Conservation (phyloP, 2,113 vertebrate genomes). For the Thryonomys swinderianus region DNA sequence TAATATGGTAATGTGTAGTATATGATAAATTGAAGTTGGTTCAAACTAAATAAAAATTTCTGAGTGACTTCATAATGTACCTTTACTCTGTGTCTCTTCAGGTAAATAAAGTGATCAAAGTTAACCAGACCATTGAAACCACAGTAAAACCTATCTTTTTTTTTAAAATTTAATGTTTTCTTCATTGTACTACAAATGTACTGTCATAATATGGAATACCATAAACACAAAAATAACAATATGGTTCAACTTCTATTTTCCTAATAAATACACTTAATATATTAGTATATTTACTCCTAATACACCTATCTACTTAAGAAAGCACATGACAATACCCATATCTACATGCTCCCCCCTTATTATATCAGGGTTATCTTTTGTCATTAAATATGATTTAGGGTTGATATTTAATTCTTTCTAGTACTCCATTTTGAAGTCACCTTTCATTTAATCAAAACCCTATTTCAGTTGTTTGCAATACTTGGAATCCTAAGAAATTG, state of each 20-base stretch:
- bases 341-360: neutral
- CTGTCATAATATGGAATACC: neutral
- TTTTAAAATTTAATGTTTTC: neutral
- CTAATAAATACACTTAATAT: neutral
- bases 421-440: neutral
- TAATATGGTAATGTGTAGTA: neutral
- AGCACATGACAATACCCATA: neutral
- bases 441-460: neutral
- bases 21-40: neutral
- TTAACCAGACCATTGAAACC: neutral
- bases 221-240: neutral
- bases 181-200: neutral
- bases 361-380: neutral
- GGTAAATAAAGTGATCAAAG: neutral
- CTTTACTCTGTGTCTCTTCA: neutral
- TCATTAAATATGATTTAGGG: neutral
- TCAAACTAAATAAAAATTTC: neutral
- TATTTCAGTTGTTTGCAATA: neutral
- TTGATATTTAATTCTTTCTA: neutral
- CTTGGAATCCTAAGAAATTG: neutral
- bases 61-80: neutral
- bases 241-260: neutral
- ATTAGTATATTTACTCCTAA: neutral
- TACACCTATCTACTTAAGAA: neutral
- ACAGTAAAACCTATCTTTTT: neutral